phyloP scores from a whole-genome alignment of 2,797 vertebrate species.

The Phylloscopus collybita region DNA sequence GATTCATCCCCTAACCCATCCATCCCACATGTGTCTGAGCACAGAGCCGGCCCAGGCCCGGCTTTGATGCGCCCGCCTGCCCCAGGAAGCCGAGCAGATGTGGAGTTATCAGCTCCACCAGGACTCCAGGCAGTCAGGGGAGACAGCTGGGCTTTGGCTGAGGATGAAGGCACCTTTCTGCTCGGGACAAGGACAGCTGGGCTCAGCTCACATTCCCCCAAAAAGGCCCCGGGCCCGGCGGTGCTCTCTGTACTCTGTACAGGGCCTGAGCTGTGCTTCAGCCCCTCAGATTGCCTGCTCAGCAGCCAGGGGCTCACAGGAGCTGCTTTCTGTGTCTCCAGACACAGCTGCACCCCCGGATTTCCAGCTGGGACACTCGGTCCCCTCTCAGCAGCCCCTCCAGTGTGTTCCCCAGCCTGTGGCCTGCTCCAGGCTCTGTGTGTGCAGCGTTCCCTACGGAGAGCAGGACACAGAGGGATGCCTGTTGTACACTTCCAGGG shows the following conservation, averaged over 20 bases:
- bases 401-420: fast-evolving
- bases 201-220: not conserved
- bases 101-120: not conserved
- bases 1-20: not conserved
- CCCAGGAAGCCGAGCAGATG: not conserved
- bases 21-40: not conserved
- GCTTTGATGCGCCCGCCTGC: not conserved
- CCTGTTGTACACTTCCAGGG: not conserved
- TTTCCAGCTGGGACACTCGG: not conserved
- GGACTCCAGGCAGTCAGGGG: not conserved
- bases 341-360: not conserved
- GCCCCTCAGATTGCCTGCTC: not conserved
- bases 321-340: not conserved
- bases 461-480: not conserved
- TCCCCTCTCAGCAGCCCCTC: not conserved
- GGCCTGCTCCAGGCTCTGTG: not conserved
- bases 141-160: not conserved
- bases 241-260: not conserved
- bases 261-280: not conserved
- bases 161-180: constrained; percentile 4
- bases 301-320: not conserved
- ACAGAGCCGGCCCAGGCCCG: not conserved
- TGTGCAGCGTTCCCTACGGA: fast-evolving
- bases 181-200: not conserved
- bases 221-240: fast-evolving